Conservation (phyloP, 2,797 vertebrate genomes). For the Thripadectes ignobilis region DNA sequence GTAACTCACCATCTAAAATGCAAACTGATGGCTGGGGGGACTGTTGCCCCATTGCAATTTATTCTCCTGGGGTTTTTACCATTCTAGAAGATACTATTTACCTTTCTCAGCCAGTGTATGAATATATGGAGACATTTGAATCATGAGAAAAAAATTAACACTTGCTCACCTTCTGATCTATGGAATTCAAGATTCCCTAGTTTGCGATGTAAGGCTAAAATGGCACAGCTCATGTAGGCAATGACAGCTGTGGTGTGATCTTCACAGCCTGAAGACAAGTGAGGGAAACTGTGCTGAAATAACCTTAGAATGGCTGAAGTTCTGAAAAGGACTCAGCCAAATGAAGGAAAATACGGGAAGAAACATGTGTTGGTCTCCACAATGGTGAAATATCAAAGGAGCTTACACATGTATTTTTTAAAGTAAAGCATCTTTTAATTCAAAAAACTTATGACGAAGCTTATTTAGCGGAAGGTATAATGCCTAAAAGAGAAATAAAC, state of each 20-base stretch:
- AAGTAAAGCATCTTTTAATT: background rate
- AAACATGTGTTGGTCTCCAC: background rate
- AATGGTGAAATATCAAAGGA: background rate
- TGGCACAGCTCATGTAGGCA: background rate
- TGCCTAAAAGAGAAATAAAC: background rate
- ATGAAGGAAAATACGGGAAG: background rate
- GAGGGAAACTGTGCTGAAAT: background rate
- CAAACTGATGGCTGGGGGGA: fast-evolving
- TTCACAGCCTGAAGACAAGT: background rate
- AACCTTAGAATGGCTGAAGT: background rate
- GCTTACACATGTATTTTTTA: background rate
- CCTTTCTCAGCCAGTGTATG: background rate
- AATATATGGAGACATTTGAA: background rate
- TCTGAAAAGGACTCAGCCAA: background rate
- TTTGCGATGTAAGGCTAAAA: background rate
- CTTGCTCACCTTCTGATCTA: background rate
- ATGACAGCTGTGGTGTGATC: background rate
- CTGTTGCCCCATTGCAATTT: background rate
- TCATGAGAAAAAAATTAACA: background rate
- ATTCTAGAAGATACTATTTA: background rate
- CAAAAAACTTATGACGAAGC: background rate
- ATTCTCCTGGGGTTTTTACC: background rate
- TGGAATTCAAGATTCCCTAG: background rate
- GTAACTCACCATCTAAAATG: background rate
- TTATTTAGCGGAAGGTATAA: background rate